These are phyloP conservation scores for Notothenia coriiceps DNA, from an alignment of 2,113 vertebrate genomes.

Conservation along the genomic window DNA sequence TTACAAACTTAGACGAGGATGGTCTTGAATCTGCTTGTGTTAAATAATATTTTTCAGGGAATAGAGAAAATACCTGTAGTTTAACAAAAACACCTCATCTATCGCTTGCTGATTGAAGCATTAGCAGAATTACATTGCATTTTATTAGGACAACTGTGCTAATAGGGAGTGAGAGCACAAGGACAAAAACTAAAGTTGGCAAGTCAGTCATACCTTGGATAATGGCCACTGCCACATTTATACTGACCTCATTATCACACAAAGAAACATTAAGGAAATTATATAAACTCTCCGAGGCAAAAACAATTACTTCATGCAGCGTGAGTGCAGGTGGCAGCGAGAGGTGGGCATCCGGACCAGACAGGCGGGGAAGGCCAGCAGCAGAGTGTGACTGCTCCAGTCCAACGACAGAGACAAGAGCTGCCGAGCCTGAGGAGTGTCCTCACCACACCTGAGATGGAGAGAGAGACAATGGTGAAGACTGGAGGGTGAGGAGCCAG, in stretches of 20 bases:
- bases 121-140: conserved; percentile 13
- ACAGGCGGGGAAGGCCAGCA: conserved; percentile 92
- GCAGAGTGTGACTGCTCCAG: conserved; percentile 87
- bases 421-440: conserved; percentile 84
- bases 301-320: conserved; percentile 93
- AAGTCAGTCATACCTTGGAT: conserved; percentile 6
- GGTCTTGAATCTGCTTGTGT: not conserved
- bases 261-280: not conserved
- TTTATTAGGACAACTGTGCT: not conserved
- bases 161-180: not conserved
- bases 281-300: not conserved
- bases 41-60: conserved; percentile 19
- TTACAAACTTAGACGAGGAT: not conserved
- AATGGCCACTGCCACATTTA: conserved; percentile 1
- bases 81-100: conserved; percentile 25
- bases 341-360: conserved; percentile 92
- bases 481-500: conserved; percentile 5
- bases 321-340: conserved; percentile 93
- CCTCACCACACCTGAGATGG: conserved; percentile 87
- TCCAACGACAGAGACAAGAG: conserved; percentile 93
- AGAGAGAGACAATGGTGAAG: not conserved
- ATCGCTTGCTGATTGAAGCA: conserved; percentile 5
- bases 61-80: conserved; percentile 22
- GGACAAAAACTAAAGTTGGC: conserved; percentile 26
- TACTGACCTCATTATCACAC: conserved; percentile 18